Evolutionary conservation across 2,113 vertebrate genomes (phyloP).

Genomic region (Agelaius tricolor): DNA sequence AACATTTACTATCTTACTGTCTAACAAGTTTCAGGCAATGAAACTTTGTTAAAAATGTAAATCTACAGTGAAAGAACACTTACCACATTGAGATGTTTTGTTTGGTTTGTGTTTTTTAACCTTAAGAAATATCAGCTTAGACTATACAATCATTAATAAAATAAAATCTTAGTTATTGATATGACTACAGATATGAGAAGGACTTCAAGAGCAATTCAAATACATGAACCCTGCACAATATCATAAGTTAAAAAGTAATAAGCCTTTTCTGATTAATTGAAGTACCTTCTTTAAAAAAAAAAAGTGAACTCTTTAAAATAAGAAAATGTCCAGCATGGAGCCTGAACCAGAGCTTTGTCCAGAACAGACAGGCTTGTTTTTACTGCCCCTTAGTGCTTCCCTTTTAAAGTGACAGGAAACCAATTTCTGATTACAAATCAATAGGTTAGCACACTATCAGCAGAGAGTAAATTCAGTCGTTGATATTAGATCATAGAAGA

Average conservation of each 20-base stretch:
- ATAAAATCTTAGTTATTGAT: not conserved
- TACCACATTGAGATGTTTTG: not conserved
- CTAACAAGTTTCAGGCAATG: not conserved
- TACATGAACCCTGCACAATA: not conserved
- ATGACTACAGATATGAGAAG: not conserved
- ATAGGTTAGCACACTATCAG: slow-evolving; percentile 48
- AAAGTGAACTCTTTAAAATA: not conserved
- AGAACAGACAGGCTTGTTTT: slow-evolving; percentile 70
- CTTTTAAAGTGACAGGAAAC: slow-evolving; percentile 79
- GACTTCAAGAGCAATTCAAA: not conserved
- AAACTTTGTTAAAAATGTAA: slow-evolving; percentile 13
- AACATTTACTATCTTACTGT: not conserved
- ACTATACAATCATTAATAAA: not conserved
- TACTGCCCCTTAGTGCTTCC: slow-evolving; percentile 75
- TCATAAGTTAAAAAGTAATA: not conserved
- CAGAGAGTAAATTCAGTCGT: not conserved
- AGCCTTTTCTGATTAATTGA: not conserved
- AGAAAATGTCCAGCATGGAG: not conserved
- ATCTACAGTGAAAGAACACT: not conserved
- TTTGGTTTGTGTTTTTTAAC: slow-evolving; percentile 4
- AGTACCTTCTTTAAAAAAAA: not conserved
- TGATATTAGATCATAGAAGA: not conserved
- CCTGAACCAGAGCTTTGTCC: slow-evolving; percentile 40
- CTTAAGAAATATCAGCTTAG: not conserved
- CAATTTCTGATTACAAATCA: slow-evolving; percentile 76